These are phyloP conservation scores for Salarias fasciatus DNA, from an alignment of 2,797 vertebrate species.

Conservation along the genomic window DNA sequence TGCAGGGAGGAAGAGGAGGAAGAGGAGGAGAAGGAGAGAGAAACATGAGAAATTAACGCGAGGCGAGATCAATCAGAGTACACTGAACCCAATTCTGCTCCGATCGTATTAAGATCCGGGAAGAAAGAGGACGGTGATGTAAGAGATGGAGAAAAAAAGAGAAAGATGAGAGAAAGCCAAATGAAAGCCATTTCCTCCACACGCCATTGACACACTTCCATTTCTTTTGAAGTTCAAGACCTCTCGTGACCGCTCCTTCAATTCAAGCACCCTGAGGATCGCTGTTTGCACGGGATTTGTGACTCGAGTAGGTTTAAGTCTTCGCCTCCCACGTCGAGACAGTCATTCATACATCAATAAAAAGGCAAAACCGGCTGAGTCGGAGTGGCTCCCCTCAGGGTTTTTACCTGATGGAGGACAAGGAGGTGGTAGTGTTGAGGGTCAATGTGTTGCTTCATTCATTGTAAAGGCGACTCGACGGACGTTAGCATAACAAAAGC, in stretches of 20 bases:
- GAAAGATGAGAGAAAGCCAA: slow-evolving; percentile 2
- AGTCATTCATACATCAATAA: slow-evolving; percentile 19
- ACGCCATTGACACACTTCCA: neutral
- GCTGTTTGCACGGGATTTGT: slow-evolving; percentile 34
- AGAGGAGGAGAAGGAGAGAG: neutral
- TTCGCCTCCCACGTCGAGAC: slow-evolving; percentile 41
- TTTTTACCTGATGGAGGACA: neutral
- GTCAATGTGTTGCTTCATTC: too few relatives aligned
- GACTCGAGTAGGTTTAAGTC: neutral
- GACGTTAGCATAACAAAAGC: too few relatives aligned
- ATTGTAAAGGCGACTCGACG: too few relatives aligned
- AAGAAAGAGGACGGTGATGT: neutral
- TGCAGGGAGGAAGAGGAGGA: slow-evolving; percentile 37
- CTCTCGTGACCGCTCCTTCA: slow-evolving; percentile 18
- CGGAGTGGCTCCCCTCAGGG: slow-evolving; percentile 24
- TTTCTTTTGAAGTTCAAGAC: too few relatives aligned
- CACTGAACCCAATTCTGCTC: slow-evolving; percentile 29
- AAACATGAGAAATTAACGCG: neutral
- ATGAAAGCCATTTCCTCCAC: slow-evolving; percentile 1
- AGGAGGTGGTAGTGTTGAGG: too few relatives aligned
- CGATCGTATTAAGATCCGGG: slow-evolving; percentile 15
- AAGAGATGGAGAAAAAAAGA: slow-evolving; percentile 9
- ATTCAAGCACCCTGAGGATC: slow-evolving; percentile 20
- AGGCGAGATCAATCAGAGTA: too few relatives aligned
- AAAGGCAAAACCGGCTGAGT: slow-evolving; percentile 23